Evolutionary conservation across 2,113 vertebrate genomes (phyloP), one percentile per base, ranked within the genome.

Genomic region (Damaliscus lunatus): DNA sequence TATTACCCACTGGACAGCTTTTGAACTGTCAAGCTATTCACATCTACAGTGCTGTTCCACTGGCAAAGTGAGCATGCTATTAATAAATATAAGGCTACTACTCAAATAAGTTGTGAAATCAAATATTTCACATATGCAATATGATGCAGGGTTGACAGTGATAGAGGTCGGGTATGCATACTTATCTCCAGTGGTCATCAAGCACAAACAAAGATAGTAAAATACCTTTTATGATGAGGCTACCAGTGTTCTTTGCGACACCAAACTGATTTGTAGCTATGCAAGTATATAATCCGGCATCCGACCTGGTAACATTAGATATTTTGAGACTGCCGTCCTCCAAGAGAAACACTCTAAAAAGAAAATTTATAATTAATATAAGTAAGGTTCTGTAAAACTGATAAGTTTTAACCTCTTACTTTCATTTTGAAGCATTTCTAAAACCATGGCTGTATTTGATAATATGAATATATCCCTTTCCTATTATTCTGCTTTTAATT

Each of bases 181-280:
- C 4, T 8, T 0, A 31, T 94, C 48, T 96, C 36, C 74, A 87
- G 19, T 31, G 88, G n/a, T 25, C 17, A 53, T 16, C 78, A 40
- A 53, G 4, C 10, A 43, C 71, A 43, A 50, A 60, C 53, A 16
- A 87, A 96, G 83, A 95, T 5, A 29, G 59, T 88, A 31, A 97
- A 95, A 33, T 99, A 99, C 99, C 99, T 99, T 99, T 99, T 15
- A 99, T 99, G 40, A 99, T 36, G 91, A 99, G 98, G 14, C 57
- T 98, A 67, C 99, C 99, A 0, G 99, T 98, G 94, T 98, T 99
- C 98, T 99, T 99, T 36, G 99, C 99, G 16, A 97, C 78, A 64
- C 99, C 99, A 12, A 99, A 99, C 52, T 99, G 99, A 98, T 99
- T 99, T 11, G 98, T 99, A 74, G 99, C 99, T 84, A 99, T 91